These are phyloP conservation scores for Pangasius krempfi DNA, from an alignment of 2,797 vertebrate species.

Conservation along the genomic window DNA sequence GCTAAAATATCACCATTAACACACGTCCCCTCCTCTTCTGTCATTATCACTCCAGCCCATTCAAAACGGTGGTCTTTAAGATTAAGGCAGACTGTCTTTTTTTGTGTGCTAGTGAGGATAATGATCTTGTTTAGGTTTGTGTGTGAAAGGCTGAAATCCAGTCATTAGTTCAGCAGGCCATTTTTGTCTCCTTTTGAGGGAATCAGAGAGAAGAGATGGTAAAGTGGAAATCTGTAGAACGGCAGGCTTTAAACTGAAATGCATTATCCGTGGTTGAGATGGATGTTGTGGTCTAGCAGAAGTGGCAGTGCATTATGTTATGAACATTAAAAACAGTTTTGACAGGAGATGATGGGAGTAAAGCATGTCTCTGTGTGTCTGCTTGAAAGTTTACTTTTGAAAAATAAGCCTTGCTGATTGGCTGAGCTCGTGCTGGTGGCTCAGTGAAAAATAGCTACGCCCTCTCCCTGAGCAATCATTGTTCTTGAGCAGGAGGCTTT, in stretches of 20 bases:
- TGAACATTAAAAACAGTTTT: conserved; percentile 31
- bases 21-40: conserved; percentile 28
- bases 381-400: conserved; percentile 10
- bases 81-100: conserved; percentile 14
- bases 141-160: conserved; percentile 8
- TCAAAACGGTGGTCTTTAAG: conserved; percentile 24
- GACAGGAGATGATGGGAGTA: neutral
- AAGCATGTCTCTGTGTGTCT: neutral
- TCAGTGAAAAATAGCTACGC: conserved; percentile 5
- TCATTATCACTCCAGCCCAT: conserved; percentile 16
- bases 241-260: conserved; percentile 20
- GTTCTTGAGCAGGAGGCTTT: conserved; percentile 45
- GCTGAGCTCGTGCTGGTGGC: conserved; percentile 20
- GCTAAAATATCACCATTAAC: conserved; percentile 30
- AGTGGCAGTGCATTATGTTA: conserved; percentile 29
- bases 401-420: conserved; percentile 24
- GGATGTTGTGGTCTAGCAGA: conserved; percentile 18
- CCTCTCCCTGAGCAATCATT: conserved; percentile 17
- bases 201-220: neutral
- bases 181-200: conserved; percentile 8
- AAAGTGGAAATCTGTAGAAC: neutral
- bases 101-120: conserved; percentile 10
- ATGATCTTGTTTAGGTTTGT: conserved; percentile 27
- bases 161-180: conserved; percentile 24
- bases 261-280: conserved; percentile 30